Conservation (phyloP, 2,888 invertebrate species). For the Didymodactylos carnosus region DNA sequence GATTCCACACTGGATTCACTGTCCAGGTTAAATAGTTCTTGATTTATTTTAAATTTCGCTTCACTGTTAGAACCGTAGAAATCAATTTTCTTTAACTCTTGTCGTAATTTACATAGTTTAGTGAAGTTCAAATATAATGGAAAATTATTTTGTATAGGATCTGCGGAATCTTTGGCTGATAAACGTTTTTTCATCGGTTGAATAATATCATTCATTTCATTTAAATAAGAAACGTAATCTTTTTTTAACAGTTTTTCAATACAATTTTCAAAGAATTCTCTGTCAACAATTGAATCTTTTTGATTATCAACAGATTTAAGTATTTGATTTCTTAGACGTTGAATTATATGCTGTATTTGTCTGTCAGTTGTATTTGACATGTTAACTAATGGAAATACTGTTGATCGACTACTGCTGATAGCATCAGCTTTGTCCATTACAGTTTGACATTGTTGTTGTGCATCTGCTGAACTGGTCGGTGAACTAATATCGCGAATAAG, state of each 20-base stretch:
- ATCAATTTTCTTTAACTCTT: not conserved
- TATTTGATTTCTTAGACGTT: too few relatives aligned
- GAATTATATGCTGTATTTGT: too few relatives aligned
- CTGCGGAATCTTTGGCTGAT: not conserved
- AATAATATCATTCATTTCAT: not conserved
- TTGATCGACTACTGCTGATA: too few relatives aligned
- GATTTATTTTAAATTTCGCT: not conserved
- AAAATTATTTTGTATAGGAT: not conserved
- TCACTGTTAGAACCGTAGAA: not conserved
- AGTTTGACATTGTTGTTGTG: too few relatives aligned
- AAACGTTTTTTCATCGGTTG: not conserved
- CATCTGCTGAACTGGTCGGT: too few relatives aligned
- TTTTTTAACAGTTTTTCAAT: not conserved
- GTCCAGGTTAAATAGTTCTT: not conserved
- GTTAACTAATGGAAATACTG: not conserved
- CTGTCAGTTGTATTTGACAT: not conserved
- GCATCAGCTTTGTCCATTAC: too few relatives aligned
- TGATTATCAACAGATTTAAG: too few relatives aligned
- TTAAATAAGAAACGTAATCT: not conserved
- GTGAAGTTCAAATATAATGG: not conserved
- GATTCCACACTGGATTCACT: not conserved
- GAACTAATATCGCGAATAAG: not conserved
- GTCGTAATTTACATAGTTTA: not conserved
- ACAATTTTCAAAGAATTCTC: not conserved
- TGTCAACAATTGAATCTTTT: too few relatives aligned